phyloP scores from a whole-genome alignment of 2,888 invertebrate genomes.

The Bellardia pandia region DNA sequence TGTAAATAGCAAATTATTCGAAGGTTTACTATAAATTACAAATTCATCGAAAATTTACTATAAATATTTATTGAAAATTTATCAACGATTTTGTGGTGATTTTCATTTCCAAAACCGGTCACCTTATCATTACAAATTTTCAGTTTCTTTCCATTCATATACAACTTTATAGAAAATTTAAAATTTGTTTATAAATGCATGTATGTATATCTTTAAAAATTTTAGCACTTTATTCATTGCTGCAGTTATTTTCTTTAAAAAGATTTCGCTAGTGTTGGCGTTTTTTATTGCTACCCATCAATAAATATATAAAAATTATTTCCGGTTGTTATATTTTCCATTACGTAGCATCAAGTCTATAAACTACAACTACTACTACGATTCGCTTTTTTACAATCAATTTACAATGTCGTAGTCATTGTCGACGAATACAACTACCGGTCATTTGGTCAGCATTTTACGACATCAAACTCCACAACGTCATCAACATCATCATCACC shows the following conservation, averaged over 20 bases:
- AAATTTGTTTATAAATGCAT: neutral
- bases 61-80: too few relatives aligned
- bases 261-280: conserved; percentile 10
- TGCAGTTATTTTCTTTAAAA: conserved; percentile 19
- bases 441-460: conserved; percentile 71
- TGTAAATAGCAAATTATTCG: too few relatives aligned
- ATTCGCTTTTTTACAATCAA: conserved; percentile 64
- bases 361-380: conserved; percentile 50
- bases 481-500: conserved; percentile 20
- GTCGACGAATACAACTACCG: conserved; percentile 65
- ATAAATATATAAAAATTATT: conserved; percentile 61
- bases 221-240: conserved; percentile 30
- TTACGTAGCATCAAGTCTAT: conserved; percentile 41
- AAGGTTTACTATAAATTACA: too few relatives aligned
- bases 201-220: neutral
- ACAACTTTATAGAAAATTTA: conserved; percentile 8
- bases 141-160: neutral
- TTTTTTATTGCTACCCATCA: conserved; percentile 26
- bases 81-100: too few relatives aligned
- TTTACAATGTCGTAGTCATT: conserved; percentile 67
- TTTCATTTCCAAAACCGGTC: too few relatives aligned
- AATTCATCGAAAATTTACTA: too few relatives aligned
- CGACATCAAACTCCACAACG: conserved; percentile 34
- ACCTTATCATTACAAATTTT: too few relatives aligned
- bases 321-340: conserved; percentile 49